phyloP scores from a whole-genome alignment of 2,113 vertebrate genomes.

The Sus scrofa region T2T-Sscrofa CM000812.6:44316001-44316500 shows the following conservation, averaged over 20 bases:
- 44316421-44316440: not conserved
- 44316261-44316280: slow-evolving; percentile 4
- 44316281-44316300: not conserved
- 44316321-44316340: not conserved
- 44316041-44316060: not conserved
- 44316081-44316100: not conserved
- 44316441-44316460: too few relatives aligned
- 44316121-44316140: not conserved
- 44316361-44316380: slow-evolving; percentile 10
- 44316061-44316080: not conserved
- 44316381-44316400: slow-evolving; percentile 14
- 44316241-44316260: not conserved
- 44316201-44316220: not conserved
- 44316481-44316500: too few relatives aligned
- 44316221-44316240: not conserved
- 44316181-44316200: not conserved
- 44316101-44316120: not conserved
- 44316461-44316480: too few relatives aligned
- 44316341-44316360: not conserved
- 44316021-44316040: not conserved
- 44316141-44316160: not conserved
- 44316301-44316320: not conserved
- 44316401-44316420: not conserved
- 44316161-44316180: slow-evolving; percentile 8
- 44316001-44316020: not conserved